Conservation (phyloP, 1,140 invertebrate species). For the Macrobrachium nipponense region DNA sequence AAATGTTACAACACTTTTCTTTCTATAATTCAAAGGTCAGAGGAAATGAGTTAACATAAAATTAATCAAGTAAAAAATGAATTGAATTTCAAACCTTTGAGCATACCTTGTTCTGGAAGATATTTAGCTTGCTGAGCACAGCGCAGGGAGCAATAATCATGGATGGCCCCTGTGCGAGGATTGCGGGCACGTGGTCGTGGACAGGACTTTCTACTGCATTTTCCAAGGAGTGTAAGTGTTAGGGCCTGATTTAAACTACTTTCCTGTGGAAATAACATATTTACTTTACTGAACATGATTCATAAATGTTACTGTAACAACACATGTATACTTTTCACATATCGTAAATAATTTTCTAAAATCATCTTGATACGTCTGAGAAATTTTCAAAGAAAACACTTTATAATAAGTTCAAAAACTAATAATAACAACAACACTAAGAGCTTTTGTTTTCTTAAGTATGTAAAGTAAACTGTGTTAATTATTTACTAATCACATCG, state of each 20-base stretch:
- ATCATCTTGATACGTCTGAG: too few relatives aligned
- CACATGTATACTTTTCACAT: background rate
- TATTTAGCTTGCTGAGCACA: slow-evolving; percentile 67
- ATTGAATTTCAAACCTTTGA: background rate
- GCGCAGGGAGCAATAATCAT: slow-evolving; percentile 72
- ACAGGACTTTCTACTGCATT: slow-evolving; percentile 69
- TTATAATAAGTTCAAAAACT: background rate
- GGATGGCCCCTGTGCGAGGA: slow-evolving; percentile 71
- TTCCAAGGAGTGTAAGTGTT: slow-evolving; percentile 61
- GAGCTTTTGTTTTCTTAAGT: too few relatives aligned
- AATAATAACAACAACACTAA: too few relatives aligned
- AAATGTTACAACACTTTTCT: too few relatives aligned
- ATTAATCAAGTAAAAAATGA: too few relatives aligned
- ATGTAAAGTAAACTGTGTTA: too few relatives aligned
- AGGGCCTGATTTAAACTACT: slow-evolving; percentile 61
- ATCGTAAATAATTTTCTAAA: background rate
- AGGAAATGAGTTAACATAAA: too few relatives aligned
- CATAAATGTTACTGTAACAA: background rate
- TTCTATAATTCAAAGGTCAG: too few relatives aligned
- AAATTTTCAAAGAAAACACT: background rate
- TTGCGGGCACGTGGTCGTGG: slow-evolving; percentile 69
- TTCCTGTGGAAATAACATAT: slow-evolving; percentile 43
- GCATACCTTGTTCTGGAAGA: slow-evolving; percentile 65
- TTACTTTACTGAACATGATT: background rate
- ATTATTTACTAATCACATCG: too few relatives aligned